Percentiles rank a stretch among this genome's conserved stretches.
Evolutionary conservation across 2,888 invertebrate species (phyloP).

Genomic region (Drosophila kanekoi): DNA sequence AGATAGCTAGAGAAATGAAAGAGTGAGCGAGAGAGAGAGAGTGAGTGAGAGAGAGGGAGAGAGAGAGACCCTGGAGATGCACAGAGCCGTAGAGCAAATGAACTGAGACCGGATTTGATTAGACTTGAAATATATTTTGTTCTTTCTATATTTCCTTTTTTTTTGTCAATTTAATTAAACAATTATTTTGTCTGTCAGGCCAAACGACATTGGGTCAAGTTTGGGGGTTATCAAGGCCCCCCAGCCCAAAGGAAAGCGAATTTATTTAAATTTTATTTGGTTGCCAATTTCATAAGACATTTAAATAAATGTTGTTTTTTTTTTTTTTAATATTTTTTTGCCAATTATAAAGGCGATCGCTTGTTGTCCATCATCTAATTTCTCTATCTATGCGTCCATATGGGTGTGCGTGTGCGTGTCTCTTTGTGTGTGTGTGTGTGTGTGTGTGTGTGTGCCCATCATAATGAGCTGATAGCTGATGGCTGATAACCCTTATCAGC

Average conservation of each 20-base stretch:
- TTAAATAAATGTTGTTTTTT: constrained; percentile 1
- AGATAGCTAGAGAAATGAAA: background rate
- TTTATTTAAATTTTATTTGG: constrained; percentile 9
- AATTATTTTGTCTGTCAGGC: constrained; percentile 49
- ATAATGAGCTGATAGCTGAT: constrained; percentile 63
- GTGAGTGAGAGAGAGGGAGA: background rate
- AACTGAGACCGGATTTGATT: constrained; percentile 62
- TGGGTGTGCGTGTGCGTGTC: constrained; percentile 2
- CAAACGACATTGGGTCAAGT: constrained; percentile 18
- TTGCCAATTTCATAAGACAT: constrained; percentile 39
- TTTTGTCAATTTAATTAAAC: constrained; percentile 40
- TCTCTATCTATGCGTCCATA: constrained; percentile 32
- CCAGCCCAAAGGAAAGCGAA: constrained; percentile 1
- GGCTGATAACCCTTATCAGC: constrained; percentile 63
- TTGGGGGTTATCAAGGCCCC: constrained; percentile 18
- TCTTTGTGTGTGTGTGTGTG: constrained; percentile 13
- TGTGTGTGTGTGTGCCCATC: constrained; percentile 31
- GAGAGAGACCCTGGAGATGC: background rate
- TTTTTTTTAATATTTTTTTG: constrained; percentile 30
- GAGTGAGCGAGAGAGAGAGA: background rate
- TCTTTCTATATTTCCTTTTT: background rate
- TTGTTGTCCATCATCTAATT: constrained; percentile 53
- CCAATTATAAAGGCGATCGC: constrained; percentile 55
- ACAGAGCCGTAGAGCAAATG: constrained; percentile 3
- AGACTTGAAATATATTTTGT: background rate